Percentiles rank a stretch among this genome's conserved stretches.
Evolutionary conservation across 2,113 vertebrate genomes (phyloP).

Genomic region (Bufo bufo): DNA sequence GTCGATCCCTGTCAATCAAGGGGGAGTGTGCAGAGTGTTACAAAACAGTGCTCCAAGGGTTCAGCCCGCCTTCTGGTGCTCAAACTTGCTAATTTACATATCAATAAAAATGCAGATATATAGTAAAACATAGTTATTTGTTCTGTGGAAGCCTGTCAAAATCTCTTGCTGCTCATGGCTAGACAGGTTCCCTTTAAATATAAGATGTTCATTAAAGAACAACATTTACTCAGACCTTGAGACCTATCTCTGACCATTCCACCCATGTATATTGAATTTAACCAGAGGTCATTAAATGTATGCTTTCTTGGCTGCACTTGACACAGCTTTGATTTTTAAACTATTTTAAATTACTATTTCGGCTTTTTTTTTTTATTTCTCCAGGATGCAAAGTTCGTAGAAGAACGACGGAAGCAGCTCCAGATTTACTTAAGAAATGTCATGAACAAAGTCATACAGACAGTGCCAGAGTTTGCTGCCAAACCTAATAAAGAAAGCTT

Average conservation of each 20-base stretch:
- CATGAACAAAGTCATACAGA: slow-evolving; percentile 97
- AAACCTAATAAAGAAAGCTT: slow-evolving; percentile 91
- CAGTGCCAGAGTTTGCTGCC: slow-evolving; percentile 87
- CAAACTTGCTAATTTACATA: too few species aligned
- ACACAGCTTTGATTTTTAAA: neutral
- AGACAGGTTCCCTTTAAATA: too few species aligned
- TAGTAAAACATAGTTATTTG: too few species aligned
- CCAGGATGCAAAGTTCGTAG: slow-evolving; percentile 97
- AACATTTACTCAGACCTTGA: neutral
- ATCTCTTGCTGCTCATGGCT: too few species aligned
- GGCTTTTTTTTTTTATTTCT: slow-evolving; percentile 30
- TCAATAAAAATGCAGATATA: too few species aligned
- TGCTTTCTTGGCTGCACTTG: neutral
- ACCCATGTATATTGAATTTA: neutral
- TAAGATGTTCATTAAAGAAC: neutral
- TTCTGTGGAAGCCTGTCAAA: too few species aligned
- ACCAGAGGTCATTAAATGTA: neutral
- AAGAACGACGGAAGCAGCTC: slow-evolving; percentile 92
- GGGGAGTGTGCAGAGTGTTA: too few species aligned
- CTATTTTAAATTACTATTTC: neutral
- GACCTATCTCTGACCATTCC: neutral
- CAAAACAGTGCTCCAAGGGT: too few species aligned
- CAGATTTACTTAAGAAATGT: slow-evolving; percentile 91
- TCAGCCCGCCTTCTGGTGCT: too few species aligned
- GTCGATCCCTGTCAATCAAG: too few species aligned